Base-by-base conservation (phyloP, 2,888 invertebrate genomes). In the Drosophila nr. perissopoda region DNA sequence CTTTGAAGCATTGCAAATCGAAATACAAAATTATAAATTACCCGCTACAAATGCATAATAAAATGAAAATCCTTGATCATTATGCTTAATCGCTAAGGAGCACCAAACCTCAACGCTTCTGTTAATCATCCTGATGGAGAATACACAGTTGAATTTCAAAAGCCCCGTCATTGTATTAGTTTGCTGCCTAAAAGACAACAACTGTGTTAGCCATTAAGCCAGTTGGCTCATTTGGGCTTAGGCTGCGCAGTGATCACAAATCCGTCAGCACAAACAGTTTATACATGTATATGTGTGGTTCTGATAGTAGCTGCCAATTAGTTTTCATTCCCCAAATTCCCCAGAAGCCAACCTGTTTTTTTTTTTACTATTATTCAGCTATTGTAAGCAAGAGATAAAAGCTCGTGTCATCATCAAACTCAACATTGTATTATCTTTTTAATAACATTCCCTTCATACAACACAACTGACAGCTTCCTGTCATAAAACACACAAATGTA, bases 391-490 rank as follows among this genome's bases (percentile, higher is more conserved):
- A 36, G 51, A 84, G 85, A 84, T 87, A 87, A 79, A 73, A 57
- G 64, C 80, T 64, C 48, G 36, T 66, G 66, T 56, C 49, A 59
- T 69, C 72, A 79, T 52, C 27, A 61, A 67, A 69, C 65, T 74
- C 51, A 54, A 42, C 72, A 42, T 52, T 52, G 38, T 62, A 64
- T 85, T 87, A 85, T 85, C 84, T 85, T 85, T 87, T 85, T 85
- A 89, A 89, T 73, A 87, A 82, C 66, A 62, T 69, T 82, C 58
- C 52, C 56, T 66, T 66, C 62, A 54, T 58, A 82, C 52, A 63
- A 57, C 59, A 59, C 75, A 69, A 73, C 62, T 85, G 84, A 87
- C 87, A 87, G 89, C 80, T 84, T 89, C 82, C 89, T 85, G 88
- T 85, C 87, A 87, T 85, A 84, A 84, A 84, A 52, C 79, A 45